Percentiles rank a stretch among this genome's conserved stretches.
phyloP scores from a whole-genome alignment of 2,888 invertebrate species.

The Protophormia terraenovae region DNA sequence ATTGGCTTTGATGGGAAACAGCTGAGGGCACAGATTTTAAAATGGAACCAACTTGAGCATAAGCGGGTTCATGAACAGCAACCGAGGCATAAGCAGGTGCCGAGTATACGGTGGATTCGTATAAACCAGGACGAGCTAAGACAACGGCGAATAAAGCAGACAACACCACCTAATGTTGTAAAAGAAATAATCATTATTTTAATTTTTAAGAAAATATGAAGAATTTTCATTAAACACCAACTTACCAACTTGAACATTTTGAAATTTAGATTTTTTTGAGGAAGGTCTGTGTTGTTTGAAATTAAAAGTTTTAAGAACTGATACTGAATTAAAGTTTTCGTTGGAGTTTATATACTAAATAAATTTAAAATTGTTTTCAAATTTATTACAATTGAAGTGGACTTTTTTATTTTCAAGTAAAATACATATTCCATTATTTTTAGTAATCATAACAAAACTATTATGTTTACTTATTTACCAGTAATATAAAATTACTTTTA shows the following conservation, averaged over 20 bases:
- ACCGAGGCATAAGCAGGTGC: conserved; percentile 71
- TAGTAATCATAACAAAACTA: not conserved
- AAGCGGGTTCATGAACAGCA: conserved; percentile 76
- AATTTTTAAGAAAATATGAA: not conserved
- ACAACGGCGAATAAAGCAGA: conserved; percentile 77
- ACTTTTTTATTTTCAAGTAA: not conserved
- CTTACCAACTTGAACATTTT: conserved; percentile 81
- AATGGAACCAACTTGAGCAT: conserved; percentile 76
- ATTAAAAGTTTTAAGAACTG: conserved; percentile 65
- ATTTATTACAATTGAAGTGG: not conserved
- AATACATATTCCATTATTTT: not conserved
- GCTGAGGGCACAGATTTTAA: conserved; percentile 82
- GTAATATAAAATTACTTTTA: not conserved
- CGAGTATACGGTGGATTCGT: conserved; percentile 72
- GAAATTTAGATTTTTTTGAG: conserved; percentile 47
- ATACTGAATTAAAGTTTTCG: not conserved
- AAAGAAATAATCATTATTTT: no score
- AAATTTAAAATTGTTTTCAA: not conserved
- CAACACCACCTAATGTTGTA: conserved; percentile 78
- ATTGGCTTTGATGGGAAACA: conserved; percentile 82
- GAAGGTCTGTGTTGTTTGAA: conserved; percentile 76
- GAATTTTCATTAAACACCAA: not conserved
- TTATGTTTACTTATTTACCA: not conserved
- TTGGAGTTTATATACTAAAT: conserved; percentile 50
- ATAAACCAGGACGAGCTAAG: conserved; percentile 76